phyloP scores from a whole-genome alignment of 2,113 vertebrate species.

The Pollachius pollachius region DNA sequence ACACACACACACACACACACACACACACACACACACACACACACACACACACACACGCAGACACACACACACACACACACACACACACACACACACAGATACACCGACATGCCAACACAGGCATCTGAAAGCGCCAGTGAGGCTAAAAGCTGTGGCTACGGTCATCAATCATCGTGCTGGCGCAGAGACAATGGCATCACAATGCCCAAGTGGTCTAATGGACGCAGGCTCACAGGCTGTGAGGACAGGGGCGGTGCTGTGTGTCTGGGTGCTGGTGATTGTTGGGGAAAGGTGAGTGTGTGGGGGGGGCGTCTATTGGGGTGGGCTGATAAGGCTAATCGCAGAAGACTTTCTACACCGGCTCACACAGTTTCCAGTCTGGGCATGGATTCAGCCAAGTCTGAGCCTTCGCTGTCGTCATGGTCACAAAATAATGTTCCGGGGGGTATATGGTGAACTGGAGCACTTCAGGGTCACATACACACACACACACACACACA shows the following conservation, averaged over 20 bases:
- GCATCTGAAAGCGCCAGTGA: slow-evolving; percentile 1
- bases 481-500: neutral
- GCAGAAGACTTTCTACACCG: slow-evolving; percentile 28
- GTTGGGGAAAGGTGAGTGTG: neutral
- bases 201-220: neutral
- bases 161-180: neutral
- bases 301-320: slow-evolving; percentile 14
- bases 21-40: neutral
- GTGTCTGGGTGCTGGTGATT: slow-evolving; percentile 7
- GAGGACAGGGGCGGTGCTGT: slow-evolving; percentile 3
- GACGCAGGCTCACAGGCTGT: neutral
- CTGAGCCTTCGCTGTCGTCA: slow-evolving; percentile 35
- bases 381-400: slow-evolving; percentile 24
- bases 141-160: neutral
- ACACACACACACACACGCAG: neutral
- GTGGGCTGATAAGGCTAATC: slow-evolving; percentile 42
- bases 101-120: neutral
- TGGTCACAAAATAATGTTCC: slow-evolving; percentile 40
- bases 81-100: neutral
- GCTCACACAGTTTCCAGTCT: slow-evolving; percentile 18
- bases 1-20: neutral
- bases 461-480: neutral
- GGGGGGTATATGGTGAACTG: neutral
- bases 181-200: neutral
- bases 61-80: neutral